These are phyloP conservation scores for Botrylloides violaceus DNA, from an alignment of 23 tunicate species.

Conservation along the genomic window DNA sequence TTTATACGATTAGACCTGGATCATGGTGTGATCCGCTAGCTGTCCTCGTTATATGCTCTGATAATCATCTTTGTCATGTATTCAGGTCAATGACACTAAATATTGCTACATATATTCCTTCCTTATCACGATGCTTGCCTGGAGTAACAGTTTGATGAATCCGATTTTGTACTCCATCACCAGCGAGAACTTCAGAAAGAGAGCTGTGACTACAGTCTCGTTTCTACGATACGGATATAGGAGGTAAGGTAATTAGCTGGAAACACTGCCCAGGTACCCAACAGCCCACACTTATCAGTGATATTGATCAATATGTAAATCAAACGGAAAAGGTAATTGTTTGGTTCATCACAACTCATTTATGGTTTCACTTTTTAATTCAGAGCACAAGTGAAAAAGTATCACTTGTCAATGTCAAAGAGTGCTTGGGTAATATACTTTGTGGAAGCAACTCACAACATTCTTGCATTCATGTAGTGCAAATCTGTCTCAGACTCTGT, in stretches of 20 bases:
- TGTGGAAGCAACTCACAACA: background rate
- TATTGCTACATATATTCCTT: slow-evolving; percentile 28
- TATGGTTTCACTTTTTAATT: background rate
- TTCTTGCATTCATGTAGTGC: background rate
- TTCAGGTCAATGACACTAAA: too few species aligned
- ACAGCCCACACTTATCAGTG: too few species aligned
- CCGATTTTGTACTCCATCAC: slow-evolving; percentile 87
- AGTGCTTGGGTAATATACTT: background rate
- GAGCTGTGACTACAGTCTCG: slow-evolving; percentile 31
- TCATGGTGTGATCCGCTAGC: too few species aligned
- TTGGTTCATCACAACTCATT: background rate
- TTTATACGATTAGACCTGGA: too few species aligned
- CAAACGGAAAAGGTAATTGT: background rate
- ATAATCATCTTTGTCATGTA: too few species aligned
- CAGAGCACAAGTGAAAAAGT: background rate
- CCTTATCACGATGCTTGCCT: slow-evolving; percentile 53
- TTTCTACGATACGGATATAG: slow-evolving; percentile 46
- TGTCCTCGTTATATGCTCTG: too few species aligned
- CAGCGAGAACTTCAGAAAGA: slow-evolving; percentile 54
- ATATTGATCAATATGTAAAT: too few species aligned
- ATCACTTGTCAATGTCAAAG: background rate
- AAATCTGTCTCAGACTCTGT: background rate
- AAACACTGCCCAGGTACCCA: too few species aligned
- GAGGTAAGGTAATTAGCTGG: slow-evolving; percentile 36
- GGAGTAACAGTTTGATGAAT: slow-evolving; percentile 72